A percentile compares a stretch with the other conserved stretches of the same genome.
These are phyloP conservation scores for Ramphastos sulfuratus DNA, from an alignment of 2,113 vertebrate genomes.

Conservation along the genomic window DNA sequence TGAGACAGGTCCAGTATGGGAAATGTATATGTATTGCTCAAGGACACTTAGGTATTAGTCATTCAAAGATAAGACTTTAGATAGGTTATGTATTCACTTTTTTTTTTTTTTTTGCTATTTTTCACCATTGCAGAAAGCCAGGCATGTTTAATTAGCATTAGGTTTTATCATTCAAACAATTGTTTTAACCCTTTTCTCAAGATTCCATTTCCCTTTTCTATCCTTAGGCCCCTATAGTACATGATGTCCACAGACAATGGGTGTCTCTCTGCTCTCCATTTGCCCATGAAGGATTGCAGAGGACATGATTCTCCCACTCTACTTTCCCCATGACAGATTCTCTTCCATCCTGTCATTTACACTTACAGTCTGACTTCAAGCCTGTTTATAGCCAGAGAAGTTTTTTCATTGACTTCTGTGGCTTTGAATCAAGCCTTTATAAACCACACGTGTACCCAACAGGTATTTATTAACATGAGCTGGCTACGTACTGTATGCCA, in stretches of 20 bases:
- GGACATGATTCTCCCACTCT: background rate
- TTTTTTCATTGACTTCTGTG: slow-evolving; percentile 51
- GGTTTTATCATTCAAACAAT: background rate
- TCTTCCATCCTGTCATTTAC: slow-evolving; percentile 46
- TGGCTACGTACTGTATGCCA: slow-evolving; percentile 28
- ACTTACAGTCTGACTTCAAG: slow-evolving; percentile 11
- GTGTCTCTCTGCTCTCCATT: fast-evolving
- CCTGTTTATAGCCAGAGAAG: background rate
- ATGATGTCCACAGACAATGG: background rate
- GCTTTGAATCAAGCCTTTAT: slow-evolving; percentile 55
- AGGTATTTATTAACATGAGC: slow-evolving; percentile 64
- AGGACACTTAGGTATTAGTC: background rate
- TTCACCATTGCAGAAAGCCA: background rate
- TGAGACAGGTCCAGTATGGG: background rate
- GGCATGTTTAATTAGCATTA: background rate
- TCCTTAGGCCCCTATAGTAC: background rate
- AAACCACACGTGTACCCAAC: slow-evolving; percentile 64
- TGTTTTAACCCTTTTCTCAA: background rate
- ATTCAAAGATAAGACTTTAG: background rate
- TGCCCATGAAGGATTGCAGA: background rate
- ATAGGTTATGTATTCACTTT: background rate
- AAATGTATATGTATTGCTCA: background rate
- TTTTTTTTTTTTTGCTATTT: background rate
- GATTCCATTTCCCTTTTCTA: background rate
- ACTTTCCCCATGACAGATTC: slow-evolving; percentile 20